Percentiles rank a stretch among this genome's conserved stretches.
phyloP scores from a whole-genome alignment of 2,888 invertebrate genomes.

The Eutolmus rufibarbis region DNA sequence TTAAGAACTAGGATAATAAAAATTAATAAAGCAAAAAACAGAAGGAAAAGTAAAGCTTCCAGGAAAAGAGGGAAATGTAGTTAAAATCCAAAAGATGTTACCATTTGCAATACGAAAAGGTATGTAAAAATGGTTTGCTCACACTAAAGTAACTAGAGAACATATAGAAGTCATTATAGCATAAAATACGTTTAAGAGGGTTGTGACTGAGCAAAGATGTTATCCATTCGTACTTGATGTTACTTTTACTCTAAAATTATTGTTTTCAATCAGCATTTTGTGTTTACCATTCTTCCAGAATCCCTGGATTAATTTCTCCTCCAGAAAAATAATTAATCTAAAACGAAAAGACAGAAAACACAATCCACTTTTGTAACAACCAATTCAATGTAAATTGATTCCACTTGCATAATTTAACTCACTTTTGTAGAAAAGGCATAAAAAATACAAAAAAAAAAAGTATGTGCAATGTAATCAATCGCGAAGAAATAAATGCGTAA shows the following conservation, averaged over 20 bases:
- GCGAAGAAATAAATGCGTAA: neutral
- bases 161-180: neutral
- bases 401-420: neutral
- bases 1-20: neutral
- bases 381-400: neutral
- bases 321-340: neutral
- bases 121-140: neutral
- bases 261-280: neutral
- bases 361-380: neutral
- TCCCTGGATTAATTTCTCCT: neutral
- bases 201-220: conserved; percentile 36
- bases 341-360: neutral
- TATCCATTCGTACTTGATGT: neutral
- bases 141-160: neutral
- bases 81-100: neutral
- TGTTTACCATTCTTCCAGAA: neutral
- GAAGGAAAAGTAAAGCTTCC: neutral
- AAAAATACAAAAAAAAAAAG: neutral
- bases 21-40: neutral
- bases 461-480: conserved; percentile 13
- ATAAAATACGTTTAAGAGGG: conserved; percentile 27
- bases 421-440: neutral
- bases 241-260: neutral
- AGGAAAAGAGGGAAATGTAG: neutral
- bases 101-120: neutral